A percentile compares a stretch with the other conserved stretches of the same genome.
Evolutionary conservation across 2,888 invertebrate species (phyloP).

Genomic region (Platycheirus albimanus): DNA sequence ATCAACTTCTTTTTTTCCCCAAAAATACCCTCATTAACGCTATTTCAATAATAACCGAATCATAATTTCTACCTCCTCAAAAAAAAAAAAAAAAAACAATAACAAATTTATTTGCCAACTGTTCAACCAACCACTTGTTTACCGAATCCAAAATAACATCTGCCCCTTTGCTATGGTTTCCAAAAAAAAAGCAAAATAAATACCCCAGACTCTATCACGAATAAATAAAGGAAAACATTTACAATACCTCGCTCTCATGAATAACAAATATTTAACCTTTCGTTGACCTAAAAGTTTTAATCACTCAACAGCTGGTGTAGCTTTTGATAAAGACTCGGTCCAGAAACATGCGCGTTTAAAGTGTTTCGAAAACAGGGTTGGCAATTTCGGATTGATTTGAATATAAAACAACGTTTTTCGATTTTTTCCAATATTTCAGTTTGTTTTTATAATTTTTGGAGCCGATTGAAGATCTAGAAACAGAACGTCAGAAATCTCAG

Average conservation of each 20-base stretch:
- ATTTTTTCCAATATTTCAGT: no score
- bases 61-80: background rate
- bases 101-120: background rate
- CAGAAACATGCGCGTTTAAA: slow-evolving; percentile 43
- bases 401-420: no score
- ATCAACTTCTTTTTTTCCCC: no score
- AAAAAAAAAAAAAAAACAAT: background rate
- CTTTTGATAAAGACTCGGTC: slow-evolving; percentile 25
- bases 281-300: slow-evolving; percentile 65
- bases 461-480: no score
- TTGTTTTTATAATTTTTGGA: no score
- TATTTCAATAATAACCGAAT: background rate
- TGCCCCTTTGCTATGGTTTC: slow-evolving; percentile 6
- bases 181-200: slow-evolving; percentile 14
- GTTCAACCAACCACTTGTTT: slow-evolving; percentile 43
- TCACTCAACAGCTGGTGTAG: slow-evolving; percentile 51
- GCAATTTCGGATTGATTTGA: no score
- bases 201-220: slow-evolving; percentile 1
- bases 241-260: slow-evolving; percentile 4
- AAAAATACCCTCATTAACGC: background rate
- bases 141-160: slow-evolving; percentile 19
- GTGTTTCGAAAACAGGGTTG: slow-evolving; percentile 47
- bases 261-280: slow-evolving; percentile 68
- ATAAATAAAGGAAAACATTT: slow-evolving; percentile 1
- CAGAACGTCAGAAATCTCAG: no score